Evolutionary conservation across 2,888 invertebrate species (phyloP), one percentile per base, ranked within the genome.

Genomic region (Epiblema foenella): DNA sequence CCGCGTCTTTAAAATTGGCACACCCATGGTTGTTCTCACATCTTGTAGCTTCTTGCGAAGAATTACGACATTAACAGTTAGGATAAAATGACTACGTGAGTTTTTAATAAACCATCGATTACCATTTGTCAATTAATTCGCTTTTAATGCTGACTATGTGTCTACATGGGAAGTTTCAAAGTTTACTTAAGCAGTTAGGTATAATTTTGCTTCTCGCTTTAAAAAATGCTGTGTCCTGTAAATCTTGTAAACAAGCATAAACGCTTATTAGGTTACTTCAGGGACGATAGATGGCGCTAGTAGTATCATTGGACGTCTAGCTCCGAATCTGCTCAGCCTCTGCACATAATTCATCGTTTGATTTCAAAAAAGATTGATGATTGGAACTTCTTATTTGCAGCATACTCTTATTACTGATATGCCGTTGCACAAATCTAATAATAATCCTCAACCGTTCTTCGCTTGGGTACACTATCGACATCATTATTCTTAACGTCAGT

Each of bases 1-100:
- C 62, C 56, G 56, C 56, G 29, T 70, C 60, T 33, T 71, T 56
- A 29, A 51, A 71, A 71, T 67, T 56, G 71, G 70, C 60, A 54
- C 66, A 57, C 69, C 68, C 46, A 42, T 71, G 56, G 52, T 58
- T 64, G 52, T 64, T 69, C n/a, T 57, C 29, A 7, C n/a, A 33
- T 59, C 51, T 17, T 51, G 54, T 18, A 33, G 17, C 24, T 33
- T 20, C 57, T 52, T 42, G 10, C 24, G 33, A 46, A 37, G 58
- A 39, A 69, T 69, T 69, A 65, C 64, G 58, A 37, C 39, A 58
- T 51, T 67, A 49, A 24, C 17, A 52, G 52, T 51, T 18, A 20
- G 52, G 9, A 37, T 60, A 20, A 37, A 63, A 59, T 39, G 12
- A 58, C 37, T 37, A 58, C 17, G 29, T 62, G n/a, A 7, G 11